Base-by-base conservation (phyloP, 2,888 invertebrate genomes). In the Tipula helvola region DNA sequence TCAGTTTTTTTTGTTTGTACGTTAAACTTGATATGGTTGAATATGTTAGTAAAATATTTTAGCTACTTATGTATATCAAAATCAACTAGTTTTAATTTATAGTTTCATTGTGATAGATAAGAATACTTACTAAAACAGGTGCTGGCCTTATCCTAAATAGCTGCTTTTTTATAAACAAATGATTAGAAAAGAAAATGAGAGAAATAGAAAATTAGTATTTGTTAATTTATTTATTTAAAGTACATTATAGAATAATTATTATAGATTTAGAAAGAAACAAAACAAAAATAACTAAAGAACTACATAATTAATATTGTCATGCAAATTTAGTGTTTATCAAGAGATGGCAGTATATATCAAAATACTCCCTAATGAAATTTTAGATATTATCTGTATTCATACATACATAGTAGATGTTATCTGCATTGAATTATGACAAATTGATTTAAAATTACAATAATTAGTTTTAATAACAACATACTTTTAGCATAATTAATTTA, bases 131-230 rank as follows among this genome's bases (percentile, higher is more conserved):
- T 95, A 97, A 96, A 93, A 97, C 97, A 95, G 97, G 97, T 94
- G 97, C 97, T 93, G 97, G 97, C 95, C 96, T 97, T 94, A 97
- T 97, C 97, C 97, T 97, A 97, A 97, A 97, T 95, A 97, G 97
- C 97, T 97, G 91, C 91, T 89, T 90, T 87, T 87, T 87, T 84
- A 16, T 39, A 84, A 84, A 71, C 28, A 71, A 71, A 71, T 87
- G 86, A 86, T 87, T 57, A 86, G 87, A 87, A 87, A 88, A 88
- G 86, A 87, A 85, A 85, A 86, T 87, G 86, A 87, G 87, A 71
- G 71, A 71, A 71, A 71, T 71, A n/a, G 71, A 71, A 71, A 71
- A 71, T 71, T 71, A 71, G 28, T 71, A 71, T 71, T 18, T 18
- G 71, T 71, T 71, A 71, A 71, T 87, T 87, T 86, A 41, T 86